phyloP scores from a whole-genome alignment of 2,113 vertebrate species.

The Notothenia coriiceps region DNA sequence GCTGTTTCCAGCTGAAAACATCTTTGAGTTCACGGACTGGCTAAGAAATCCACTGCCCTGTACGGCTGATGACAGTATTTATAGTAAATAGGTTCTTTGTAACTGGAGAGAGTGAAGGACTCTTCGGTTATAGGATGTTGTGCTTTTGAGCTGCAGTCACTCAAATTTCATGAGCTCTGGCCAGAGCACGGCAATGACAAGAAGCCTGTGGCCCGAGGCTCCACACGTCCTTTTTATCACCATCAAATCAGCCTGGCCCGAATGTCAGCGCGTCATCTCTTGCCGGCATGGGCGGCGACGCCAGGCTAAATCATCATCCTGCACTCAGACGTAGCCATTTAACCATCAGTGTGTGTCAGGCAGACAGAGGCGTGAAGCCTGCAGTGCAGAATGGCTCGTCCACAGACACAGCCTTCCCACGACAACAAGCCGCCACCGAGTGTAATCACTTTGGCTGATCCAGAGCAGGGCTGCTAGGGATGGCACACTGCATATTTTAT shows the following conservation, averaged over 20 bases:
- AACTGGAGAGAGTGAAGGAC: slow-evolving; percentile 46
- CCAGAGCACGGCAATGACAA: slow-evolving; percentile 57
- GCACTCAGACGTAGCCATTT: slow-evolving; percentile 66
- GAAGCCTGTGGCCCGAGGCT: slow-evolving; percentile 67
- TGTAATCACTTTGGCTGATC: slow-evolving; percentile 58
- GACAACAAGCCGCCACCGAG: slow-evolving; percentile 28
- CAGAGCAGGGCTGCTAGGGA: slow-evolving; percentile 34
- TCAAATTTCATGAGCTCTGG: slow-evolving; percentile 65
- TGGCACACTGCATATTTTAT: slow-evolving; percentile 57
- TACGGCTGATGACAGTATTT: slow-evolving; percentile 58
- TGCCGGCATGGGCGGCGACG: slow-evolving; percentile 53
- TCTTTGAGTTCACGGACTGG: slow-evolving; percentile 50
- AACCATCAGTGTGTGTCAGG: slow-evolving; percentile 68
- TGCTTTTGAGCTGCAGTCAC: slow-evolving; percentile 63
- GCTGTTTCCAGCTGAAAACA: slow-evolving; percentile 59
- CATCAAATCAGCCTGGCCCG: slow-evolving; percentile 64
- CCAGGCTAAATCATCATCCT: slow-evolving; percentile 71
- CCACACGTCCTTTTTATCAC: slow-evolving; percentile 71
- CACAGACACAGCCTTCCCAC: not conserved
- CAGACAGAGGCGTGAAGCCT: slow-evolving; percentile 53
- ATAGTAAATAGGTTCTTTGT: slow-evolving; percentile 66
- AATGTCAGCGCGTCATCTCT: slow-evolving; percentile 72
- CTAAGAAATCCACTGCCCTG: slow-evolving; percentile 39
- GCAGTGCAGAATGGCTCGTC: slow-evolving; percentile 34
- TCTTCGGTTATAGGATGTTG: slow-evolving; percentile 55